Evolutionary conservation across 2,888 invertebrate species (phyloP).

Genomic region (Sthenelais limicola): DNA sequence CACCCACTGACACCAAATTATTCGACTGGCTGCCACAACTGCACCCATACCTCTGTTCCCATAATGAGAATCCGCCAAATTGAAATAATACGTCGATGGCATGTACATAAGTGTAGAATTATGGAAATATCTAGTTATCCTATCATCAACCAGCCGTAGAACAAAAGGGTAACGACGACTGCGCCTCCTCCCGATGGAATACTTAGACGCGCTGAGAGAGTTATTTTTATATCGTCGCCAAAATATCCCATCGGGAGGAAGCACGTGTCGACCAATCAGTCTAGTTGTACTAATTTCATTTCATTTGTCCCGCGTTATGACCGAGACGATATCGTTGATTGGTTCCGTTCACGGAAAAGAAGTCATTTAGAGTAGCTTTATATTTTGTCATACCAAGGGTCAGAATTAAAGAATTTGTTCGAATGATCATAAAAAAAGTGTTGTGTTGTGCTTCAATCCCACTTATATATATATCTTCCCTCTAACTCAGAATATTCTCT

Average conservation of each 20-base stretch:
- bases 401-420: slow-evolving; percentile 32
- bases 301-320: slow-evolving; percentile 13
- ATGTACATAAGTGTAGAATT: slow-evolving; percentile 19
- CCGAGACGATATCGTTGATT: slow-evolving; percentile 34
- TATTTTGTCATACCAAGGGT: slow-evolving; percentile 39
- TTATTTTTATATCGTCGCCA: slow-evolving; percentile 30
- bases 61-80: slow-evolving; percentile 13
- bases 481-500: too few relatives aligned
- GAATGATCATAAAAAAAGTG: slow-evolving; percentile 18
- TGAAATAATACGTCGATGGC: background rate
- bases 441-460: slow-evolving; percentile 3
- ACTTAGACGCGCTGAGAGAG: slow-evolving; percentile 17
- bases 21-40: slow-evolving; percentile 18
- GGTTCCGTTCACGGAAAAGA: slow-evolving; percentile 25
- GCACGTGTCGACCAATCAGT: slow-evolving; percentile 27
- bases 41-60: slow-evolving; percentile 15
- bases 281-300: slow-evolving; percentile 37
- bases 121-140: slow-evolving; percentile 12
- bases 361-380: slow-evolving; percentile 38
- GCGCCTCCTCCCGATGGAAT: background rate
- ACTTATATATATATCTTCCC: too few relatives aligned
- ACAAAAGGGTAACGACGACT: slow-evolving; percentile 26
- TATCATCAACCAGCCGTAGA: slow-evolving; percentile 6
- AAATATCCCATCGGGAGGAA: background rate
- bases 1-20: too few relatives aligned